Evolutionary conservation across 2,888 invertebrate species (phyloP).

Genomic region (Tenodera sinensis): DNA sequence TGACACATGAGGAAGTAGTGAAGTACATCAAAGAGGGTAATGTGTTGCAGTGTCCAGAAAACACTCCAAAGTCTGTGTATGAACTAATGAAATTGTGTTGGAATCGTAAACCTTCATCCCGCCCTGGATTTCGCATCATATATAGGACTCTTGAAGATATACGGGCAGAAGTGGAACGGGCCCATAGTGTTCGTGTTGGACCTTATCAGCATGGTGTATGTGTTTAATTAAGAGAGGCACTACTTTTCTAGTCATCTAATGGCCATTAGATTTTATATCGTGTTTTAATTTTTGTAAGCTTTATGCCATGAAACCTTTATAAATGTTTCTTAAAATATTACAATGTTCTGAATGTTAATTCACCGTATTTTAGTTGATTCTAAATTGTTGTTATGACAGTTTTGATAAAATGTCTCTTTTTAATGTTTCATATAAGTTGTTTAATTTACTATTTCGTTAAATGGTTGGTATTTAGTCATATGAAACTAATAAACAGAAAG

Average conservation of each 20-base stretch:
- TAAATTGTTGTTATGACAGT: not conserved
- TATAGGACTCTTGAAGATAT: slow-evolving; percentile 75
- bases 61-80: slow-evolving; percentile 81
- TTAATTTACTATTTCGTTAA: not conserved
- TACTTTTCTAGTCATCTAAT: not conserved
- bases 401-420: not conserved
- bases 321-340: not conserved
- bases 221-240: slow-evolving; percentile 19
- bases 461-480: not conserved
- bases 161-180: slow-evolving; percentile 43
- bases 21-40: slow-evolving; percentile 92
- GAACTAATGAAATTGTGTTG: slow-evolving; percentile 93
- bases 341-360: not conserved
- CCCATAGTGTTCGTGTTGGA: slow-evolving; percentile 30
- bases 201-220: slow-evolving; percentile 30
- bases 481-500: not conserved
- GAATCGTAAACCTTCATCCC: slow-evolving; percentile 78
- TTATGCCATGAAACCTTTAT: not conserved
- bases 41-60: slow-evolving; percentile 85
- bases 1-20: slow-evolving; percentile 96
- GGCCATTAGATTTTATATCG: not conserved
- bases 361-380: not conserved
- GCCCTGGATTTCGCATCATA: slow-evolving; percentile 82
- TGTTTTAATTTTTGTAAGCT: not conserved
- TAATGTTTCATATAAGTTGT: not conserved